These are phyloP conservation scores for Conus canariensis DNA, from an alignment of 2,888 invertebrate genomes.

Conservation along the genomic window DNA sequence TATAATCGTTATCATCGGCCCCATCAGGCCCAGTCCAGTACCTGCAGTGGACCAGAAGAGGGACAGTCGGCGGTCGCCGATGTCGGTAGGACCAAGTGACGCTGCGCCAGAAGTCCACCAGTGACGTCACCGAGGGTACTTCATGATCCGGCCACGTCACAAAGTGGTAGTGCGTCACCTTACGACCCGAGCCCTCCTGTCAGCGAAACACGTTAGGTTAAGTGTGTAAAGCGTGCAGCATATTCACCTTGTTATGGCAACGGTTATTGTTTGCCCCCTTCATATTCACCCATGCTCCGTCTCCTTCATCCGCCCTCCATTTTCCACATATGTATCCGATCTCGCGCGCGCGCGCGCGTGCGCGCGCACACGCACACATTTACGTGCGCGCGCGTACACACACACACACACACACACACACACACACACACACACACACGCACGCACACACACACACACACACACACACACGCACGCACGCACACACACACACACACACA, in stretches of 20 bases:
- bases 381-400: neutral
- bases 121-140: conserved; percentile 27
- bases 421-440: conserved; percentile 19
- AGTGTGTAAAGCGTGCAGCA: neutral
- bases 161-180: conserved; percentile 29
- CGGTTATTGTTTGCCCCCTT: too few species aligned
- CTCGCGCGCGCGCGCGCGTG: too few species aligned
- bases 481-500: conserved; percentile 6
- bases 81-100: conserved; percentile 1
- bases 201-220: too few species aligned
- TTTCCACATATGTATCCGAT: neutral
- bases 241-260: neutral
- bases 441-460: neutral
- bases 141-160: conserved; percentile 34
- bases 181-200: neutral
- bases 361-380: too few species aligned
- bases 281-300: too few species aligned
- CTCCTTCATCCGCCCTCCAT: too few species aligned
- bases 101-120: conserved; percentile 34
- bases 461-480: too few species aligned
- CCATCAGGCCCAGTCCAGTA: neutral
- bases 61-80: neutral
- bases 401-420: conserved; percentile 27
- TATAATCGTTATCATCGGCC: neutral
- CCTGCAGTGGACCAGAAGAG: conserved; percentile 35